Evolutionary conservation across 53 echinoderm and acorn worm genomes (phyloP).

Genomic region (Holothuria leucospilota): DNA sequence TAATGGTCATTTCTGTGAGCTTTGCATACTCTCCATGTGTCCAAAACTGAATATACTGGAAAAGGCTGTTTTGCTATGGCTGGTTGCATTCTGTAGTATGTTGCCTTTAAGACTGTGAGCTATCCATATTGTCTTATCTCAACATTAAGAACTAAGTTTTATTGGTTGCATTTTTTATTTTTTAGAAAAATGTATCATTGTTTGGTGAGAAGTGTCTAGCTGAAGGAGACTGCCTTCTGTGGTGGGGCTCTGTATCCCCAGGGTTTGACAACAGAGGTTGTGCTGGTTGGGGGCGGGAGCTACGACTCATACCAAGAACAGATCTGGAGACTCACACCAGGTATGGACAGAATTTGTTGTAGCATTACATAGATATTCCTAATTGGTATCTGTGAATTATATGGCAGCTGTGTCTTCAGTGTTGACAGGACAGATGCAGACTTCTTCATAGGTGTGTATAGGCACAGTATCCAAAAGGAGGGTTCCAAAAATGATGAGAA

Average conservation of each 20-base stretch:
- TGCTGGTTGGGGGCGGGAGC: constrained; percentile 89
- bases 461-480: too few relatives aligned
- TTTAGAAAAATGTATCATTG: constrained; percentile 59
- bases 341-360: constrained; percentile 19
- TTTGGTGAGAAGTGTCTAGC: constrained; percentile 78
- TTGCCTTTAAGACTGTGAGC: neutral
- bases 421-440: too few relatives aligned
- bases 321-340: constrained; percentile 66
- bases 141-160: too few relatives aligned
- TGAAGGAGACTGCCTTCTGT: constrained; percentile 69
- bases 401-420: too few relatives aligned
- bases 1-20: too few relatives aligned
- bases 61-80: too few relatives aligned
- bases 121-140: too few relatives aligned
- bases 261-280: constrained; percentile 98
- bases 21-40: too few relatives aligned
- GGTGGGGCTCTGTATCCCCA: constrained; percentile 92
- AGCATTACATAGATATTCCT: neutral
- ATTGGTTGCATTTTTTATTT: neutral
- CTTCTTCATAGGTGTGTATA: too few relatives aligned
- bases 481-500: too few relatives aligned
- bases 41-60: too few relatives aligned
- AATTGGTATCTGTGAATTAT: too few relatives aligned
- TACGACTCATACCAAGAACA: constrained; percentile 76
- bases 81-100: neutral